These are phyloP conservation scores for Podarcis muralis DNA, from an alignment of 2,113 vertebrate genomes.

Conservation along the genomic window DNA sequence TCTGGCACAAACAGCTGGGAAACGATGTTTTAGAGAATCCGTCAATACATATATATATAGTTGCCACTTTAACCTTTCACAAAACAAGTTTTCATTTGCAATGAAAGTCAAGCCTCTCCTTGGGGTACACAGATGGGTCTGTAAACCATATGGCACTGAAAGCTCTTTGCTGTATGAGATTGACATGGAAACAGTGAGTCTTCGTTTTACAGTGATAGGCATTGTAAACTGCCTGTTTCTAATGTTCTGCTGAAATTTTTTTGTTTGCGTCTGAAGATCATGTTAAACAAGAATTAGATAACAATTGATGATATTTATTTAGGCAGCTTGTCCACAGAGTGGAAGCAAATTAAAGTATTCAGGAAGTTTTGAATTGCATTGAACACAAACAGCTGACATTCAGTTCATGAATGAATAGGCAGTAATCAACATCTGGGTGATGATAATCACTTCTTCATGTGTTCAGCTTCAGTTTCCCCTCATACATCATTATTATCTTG, in stretches of 20 bases:
- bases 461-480: slow-evolving; percentile 22
- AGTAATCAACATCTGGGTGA: slow-evolving; percentile 12
- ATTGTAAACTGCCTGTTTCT: slow-evolving; percentile 27
- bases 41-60: neutral
- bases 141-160: slow-evolving; percentile 73
- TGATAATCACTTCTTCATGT: slow-evolving; percentile 26
- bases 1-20: slow-evolving; percentile 49
- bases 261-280: slow-evolving; percentile 36
- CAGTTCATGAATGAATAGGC: slow-evolving; percentile 23
- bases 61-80: slow-evolving; percentile 50
- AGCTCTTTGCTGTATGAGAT: slow-evolving; percentile 29
- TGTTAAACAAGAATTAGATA: slow-evolving; percentile 45
- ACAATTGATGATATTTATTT: slow-evolving; percentile 31
- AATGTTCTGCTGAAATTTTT: slow-evolving; percentile 27
- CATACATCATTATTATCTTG: neutral
- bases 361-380: neutral
- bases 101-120: slow-evolving; percentile 70
- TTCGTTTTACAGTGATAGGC: slow-evolving; percentile 25
- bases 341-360: slow-evolving; percentile 48
- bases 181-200: slow-evolving; percentile 56
- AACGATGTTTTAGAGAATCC: slow-evolving; percentile 54
- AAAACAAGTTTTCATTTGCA: slow-evolving; percentile 77
- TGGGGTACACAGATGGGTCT: slow-evolving; percentile 81
- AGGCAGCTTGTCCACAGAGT: slow-evolving; percentile 20
- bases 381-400: slow-evolving; percentile 30